Percentiles rank a stretch among this genome's conserved stretches.
phyloP scores from a whole-genome alignment of 2,797 vertebrate genomes.

The Phylloscopus collybita region DNA sequence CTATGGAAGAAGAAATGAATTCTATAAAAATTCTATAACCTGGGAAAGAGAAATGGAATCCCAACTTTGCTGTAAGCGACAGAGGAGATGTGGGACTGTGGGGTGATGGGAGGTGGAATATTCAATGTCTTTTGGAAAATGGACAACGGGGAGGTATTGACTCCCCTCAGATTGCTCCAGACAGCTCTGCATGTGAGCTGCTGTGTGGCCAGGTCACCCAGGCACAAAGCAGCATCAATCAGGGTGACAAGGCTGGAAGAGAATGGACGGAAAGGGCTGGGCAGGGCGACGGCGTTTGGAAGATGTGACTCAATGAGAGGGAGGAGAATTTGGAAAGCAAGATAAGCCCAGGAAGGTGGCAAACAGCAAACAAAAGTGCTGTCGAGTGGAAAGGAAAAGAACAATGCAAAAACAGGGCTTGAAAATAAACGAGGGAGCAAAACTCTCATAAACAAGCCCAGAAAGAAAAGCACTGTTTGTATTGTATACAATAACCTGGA shows the following conservation, averaged over 20 bases:
- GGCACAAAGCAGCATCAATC: not conserved
- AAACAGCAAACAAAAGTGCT: not conserved
- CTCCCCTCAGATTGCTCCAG: not conserved
- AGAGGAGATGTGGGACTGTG: not conserved
- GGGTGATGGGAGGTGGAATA: not conserved
- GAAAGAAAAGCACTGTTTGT: not conserved
- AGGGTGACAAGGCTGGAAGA: not conserved
- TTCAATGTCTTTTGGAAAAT: not conserved
- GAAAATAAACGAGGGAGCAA: not conserved
- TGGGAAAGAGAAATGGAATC: not conserved
- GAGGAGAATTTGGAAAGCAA: not conserved
- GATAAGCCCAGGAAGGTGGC: constrained; percentile 12
- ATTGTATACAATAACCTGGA: not conserved
- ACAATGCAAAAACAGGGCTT: not conserved
- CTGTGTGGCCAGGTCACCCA: not conserved
- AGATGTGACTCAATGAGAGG: constrained; percentile 6
- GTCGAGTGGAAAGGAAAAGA: not conserved
- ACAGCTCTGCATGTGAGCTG: not conserved
- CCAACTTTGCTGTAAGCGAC: not conserved
- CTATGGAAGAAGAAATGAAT: not conserved
- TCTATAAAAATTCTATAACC: too few species aligned
- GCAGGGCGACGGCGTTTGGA: not conserved
- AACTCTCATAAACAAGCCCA: not conserved
- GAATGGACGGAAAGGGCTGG: not conserved
- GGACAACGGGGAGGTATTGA: not conserved